Evolutionary conservation across 2,113 vertebrate genomes (phyloP).

Genomic region (Dicaeum eximium): DNA sequence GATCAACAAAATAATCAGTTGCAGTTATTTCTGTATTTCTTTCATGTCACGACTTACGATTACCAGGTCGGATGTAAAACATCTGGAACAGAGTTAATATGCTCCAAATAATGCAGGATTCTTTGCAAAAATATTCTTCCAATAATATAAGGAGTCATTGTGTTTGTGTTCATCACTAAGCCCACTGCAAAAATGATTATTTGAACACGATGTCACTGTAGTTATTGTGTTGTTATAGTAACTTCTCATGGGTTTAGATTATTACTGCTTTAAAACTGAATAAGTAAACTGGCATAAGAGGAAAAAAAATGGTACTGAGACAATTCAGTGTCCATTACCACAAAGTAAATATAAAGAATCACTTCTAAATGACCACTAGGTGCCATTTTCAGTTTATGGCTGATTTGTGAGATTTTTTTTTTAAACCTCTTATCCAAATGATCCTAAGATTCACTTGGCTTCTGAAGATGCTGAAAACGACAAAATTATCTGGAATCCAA

Average conservation of each 20-base stretch:
- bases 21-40: not conserved
- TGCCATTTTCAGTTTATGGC: not conserved
- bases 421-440: not conserved
- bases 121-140: not conserved
- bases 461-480: not conserved
- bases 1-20: not conserved
- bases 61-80: not conserved
- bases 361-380: not conserved
- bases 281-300: not conserved
- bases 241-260: not conserved
- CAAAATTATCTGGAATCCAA: not conserved
- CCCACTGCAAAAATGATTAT: not conserved
- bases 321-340: not conserved
- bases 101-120: not conserved
- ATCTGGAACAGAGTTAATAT: not conserved
- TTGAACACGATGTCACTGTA: not conserved
- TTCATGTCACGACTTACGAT: not conserved
- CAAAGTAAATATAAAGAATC: not conserved
- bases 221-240: not conserved
- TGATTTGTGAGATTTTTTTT: too few species aligned
- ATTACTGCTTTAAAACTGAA: not conserved
- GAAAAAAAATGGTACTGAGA: not conserved
- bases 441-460: not conserved
- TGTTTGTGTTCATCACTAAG: not conserved
- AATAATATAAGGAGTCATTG: not conserved